Percentiles rank a stretch among this genome's conserved stretches.
Evolutionary conservation across 1,140 invertebrate genomes (phyloP).

Genomic region (Portunus trituberculatus): DNA sequence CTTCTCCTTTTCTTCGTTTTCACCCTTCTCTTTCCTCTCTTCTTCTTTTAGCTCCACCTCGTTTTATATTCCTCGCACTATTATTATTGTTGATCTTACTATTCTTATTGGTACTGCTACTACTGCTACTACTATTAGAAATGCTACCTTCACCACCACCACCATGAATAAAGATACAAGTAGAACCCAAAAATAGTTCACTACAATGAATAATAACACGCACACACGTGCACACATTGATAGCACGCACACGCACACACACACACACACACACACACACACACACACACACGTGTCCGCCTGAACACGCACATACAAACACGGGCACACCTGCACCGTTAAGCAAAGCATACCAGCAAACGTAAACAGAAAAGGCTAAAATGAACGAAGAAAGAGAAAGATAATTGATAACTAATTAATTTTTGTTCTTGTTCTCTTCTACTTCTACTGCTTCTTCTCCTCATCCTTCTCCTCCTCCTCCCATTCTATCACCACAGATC

Average conservation of each 20-base stretch:
- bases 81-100: not conserved
- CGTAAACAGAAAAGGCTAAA: too few species aligned
- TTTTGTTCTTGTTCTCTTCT: too few species aligned
- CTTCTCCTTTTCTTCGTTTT: too few species aligned
- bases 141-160: not conserved
- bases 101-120: not conserved
- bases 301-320: too few species aligned
- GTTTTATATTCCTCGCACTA: too few species aligned
- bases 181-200: not conserved
- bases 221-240: not conserved
- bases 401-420: not conserved
- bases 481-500: not conserved
- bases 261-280: conserved; percentile 6
- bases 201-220: not conserved
- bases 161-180: not conserved
- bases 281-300: too few species aligned
- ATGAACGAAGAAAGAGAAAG: not conserved
- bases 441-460: not conserved
- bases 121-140: not conserved
- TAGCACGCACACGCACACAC: not conserved
- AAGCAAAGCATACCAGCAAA: too few species aligned
- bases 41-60: too few species aligned
- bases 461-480: not conserved
- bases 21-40: too few species aligned
- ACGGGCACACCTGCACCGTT: too few species aligned